These are phyloP conservation scores for Sminthurides aquaticus DNA, from an alignment of 2,888 invertebrate genomes.

Conservation along the genomic window DNA sequence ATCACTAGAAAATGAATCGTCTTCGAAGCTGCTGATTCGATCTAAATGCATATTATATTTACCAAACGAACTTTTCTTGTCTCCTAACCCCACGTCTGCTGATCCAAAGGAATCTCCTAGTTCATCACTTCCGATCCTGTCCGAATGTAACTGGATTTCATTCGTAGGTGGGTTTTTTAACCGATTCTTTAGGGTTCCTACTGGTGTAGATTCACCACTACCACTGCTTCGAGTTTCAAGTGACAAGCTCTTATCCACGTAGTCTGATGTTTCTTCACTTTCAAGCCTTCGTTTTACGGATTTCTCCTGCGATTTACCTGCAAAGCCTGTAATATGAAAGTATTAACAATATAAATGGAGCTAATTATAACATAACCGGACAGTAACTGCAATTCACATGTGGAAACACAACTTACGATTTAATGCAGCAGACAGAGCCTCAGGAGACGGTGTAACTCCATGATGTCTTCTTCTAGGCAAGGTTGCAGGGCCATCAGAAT, in stretches of 20 bases:
- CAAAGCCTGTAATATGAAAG: not conserved
- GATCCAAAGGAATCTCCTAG: slow-evolving; percentile 20
- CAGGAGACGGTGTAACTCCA: slow-evolving; percentile 42
- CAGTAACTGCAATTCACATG: not conserved
- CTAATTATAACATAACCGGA: not conserved
- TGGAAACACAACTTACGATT: slow-evolving; percentile 41
- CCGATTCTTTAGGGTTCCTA: slow-evolving; percentile 20
- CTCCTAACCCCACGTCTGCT: not conserved
- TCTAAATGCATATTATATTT: slow-evolving; percentile 40
- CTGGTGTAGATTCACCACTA: slow-evolving; percentile 43
- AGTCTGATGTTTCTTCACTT: not conserved
- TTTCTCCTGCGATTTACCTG: slow-evolving; percentile 2
- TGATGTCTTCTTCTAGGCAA: slow-evolving; percentile 37
- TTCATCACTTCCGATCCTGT: slow-evolving; percentile 18
- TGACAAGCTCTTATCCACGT: slow-evolving; percentile 9
- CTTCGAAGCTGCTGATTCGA: slow-evolving; percentile 40
- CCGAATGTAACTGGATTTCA: not conserved
- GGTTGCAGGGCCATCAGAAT: slow-evolving; percentile 39
- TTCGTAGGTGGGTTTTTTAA: not conserved
- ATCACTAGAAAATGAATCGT: slow-evolving; percentile 41
- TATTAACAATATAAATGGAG: not conserved
- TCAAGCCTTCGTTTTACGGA: not conserved
- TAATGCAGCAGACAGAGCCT: slow-evolving; percentile 44
- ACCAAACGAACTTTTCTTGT: slow-evolving; percentile 33
- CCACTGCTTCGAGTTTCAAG: slow-evolving; percentile 37